These are phyloP conservation scores for Malurus splendens DNA, from an alignment of 2,797 vertebrate species.

Conservation along the genomic window DNA sequence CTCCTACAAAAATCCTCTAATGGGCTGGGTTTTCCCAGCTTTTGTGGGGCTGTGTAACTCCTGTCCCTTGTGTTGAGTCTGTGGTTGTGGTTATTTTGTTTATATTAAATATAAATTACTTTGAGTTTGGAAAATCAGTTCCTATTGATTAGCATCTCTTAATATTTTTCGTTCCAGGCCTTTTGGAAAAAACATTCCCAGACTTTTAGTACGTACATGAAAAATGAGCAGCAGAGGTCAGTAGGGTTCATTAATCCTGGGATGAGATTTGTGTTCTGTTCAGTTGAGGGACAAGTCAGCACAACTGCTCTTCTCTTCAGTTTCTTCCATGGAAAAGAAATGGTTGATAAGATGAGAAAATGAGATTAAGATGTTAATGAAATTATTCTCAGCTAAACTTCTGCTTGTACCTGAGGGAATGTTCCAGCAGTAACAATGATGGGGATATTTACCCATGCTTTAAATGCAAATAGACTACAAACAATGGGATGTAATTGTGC, in stretches of 20 bases:
- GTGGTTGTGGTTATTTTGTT: background rate
- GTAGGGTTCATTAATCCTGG: conserved; percentile 7
- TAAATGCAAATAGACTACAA: background rate
- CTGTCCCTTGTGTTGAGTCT: background rate
- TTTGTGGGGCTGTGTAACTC: background rate
- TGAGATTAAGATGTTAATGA: background rate
- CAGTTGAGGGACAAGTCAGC: background rate
- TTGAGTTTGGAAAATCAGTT: background rate
- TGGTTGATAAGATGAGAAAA: background rate
- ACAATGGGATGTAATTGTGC: background rate
- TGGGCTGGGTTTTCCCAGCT: background rate
- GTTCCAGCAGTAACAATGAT: background rate
- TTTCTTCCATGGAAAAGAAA: background rate
- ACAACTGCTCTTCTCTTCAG: background rate
- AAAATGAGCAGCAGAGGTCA: conserved; percentile 82
- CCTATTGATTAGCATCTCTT: background rate
- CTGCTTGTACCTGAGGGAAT: background rate
- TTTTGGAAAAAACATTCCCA: conserved; percentile 80
- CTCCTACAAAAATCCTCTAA: background rate
- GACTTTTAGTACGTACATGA: conserved; percentile 73
- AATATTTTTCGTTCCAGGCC: conserved; percentile 66
- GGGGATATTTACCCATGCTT: background rate
- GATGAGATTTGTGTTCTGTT: background rate
- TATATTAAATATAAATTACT: background rate
- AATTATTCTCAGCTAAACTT: background rate